Evolutionary conservation across 2,797 vertebrate genomes (phyloP).

Genomic region (Discoglossus pictus): DNA sequence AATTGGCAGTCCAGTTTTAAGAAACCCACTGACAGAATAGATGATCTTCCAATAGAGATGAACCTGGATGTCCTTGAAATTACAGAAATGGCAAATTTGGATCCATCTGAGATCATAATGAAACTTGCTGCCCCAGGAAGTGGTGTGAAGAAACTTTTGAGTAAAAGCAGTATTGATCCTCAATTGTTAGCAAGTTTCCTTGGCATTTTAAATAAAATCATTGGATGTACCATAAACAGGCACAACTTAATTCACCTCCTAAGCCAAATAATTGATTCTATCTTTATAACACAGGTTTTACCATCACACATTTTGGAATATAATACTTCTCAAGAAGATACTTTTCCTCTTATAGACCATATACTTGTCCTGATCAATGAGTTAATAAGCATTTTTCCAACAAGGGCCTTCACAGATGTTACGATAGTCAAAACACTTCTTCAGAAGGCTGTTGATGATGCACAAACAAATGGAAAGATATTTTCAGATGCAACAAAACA

Average conservation of each 20-base stretch:
- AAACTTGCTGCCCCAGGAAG: conserved; percentile 43
- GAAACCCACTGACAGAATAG: too few species aligned
- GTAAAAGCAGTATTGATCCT: conserved; percentile 4
- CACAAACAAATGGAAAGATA: background rate
- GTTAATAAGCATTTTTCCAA: conserved; percentile 50
- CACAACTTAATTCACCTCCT: conserved; percentile 48
- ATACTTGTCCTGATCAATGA: conserved; percentile 21
- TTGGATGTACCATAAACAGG: conserved; percentile 41
- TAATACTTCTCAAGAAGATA: conserved; percentile 1
- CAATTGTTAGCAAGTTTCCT: conserved; percentile 26
- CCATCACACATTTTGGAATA: conserved; percentile 31
- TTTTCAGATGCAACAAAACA: conserved; percentile 17
- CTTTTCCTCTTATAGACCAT: conserved; percentile 17
- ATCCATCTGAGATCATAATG: conserved; percentile 44
- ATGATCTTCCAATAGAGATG: too few species aligned
- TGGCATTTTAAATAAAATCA: conserved; percentile 41
- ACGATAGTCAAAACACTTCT: conserved; percentile 42
- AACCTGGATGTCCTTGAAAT: background rate
- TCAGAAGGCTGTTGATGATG: conserved; percentile 20
- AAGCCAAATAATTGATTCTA: conserved; percentile 36
- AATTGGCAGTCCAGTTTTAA: too few species aligned
- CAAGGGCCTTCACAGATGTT: conserved; percentile 41
- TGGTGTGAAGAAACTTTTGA: conserved; percentile 40
- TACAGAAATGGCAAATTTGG: conserved; percentile 12
- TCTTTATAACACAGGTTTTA: conserved; percentile 43